phyloP scores from a whole-genome alignment of 1,140 invertebrate species.

The Coelopa frigida region DNA sequence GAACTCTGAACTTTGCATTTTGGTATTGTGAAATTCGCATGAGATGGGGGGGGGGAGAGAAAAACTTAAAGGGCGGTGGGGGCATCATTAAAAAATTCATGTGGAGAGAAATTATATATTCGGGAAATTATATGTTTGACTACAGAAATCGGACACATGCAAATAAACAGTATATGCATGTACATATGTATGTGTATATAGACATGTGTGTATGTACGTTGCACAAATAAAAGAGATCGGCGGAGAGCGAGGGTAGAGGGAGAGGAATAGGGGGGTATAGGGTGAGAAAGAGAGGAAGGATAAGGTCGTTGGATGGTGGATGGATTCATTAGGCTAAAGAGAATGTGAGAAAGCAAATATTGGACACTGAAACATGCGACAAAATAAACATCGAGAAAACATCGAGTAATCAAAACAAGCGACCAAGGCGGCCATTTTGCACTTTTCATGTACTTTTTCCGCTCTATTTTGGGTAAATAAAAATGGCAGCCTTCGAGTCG shows the following conservation, averaged over 20 bases:
- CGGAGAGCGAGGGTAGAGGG: no score
- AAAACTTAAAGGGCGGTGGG: no score
- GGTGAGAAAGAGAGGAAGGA: neutral
- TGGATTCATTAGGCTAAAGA: no score
- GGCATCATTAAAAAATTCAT: no score
- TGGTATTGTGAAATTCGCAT: no score
- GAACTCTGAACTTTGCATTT: no score
- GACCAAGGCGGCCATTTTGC: neutral
- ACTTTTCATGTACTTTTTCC: slow-evolving; percentile 8
- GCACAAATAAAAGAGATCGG: no score
- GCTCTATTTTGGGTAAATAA: slow-evolving; percentile 3
- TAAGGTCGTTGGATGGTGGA: neutral
- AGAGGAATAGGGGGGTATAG: neutral
- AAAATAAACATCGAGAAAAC: slow-evolving; percentile 2
- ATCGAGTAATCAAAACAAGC: neutral
- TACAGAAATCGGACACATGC: slow-evolving; percentile 8
- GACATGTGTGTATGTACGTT: no score
- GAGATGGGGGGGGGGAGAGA: no score
- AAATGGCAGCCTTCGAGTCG: neutral
- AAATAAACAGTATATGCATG: neutral
- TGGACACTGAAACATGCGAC: slow-evolving; percentile 17
- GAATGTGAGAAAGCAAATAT: slow-evolving; percentile 14
- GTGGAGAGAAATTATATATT: no score
- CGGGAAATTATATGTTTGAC: no score
- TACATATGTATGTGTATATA: neutral